Base-by-base conservation (phyloP, 2,113 vertebrate genomes). In the Oreotrochilus melanogaster region DNA sequence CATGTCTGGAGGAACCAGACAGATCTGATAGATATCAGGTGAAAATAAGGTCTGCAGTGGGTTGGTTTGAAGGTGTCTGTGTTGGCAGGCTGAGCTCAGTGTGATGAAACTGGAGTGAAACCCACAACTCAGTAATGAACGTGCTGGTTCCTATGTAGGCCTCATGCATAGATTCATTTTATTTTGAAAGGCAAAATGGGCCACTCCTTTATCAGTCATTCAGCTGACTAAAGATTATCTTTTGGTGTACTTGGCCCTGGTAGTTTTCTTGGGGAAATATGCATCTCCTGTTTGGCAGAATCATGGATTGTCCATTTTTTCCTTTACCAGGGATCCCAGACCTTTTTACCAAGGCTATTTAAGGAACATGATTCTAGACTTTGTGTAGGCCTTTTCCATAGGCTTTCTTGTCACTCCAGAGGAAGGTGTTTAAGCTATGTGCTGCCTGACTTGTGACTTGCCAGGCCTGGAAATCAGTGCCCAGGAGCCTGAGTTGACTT, bases 111-210 rank as follows among this genome's bases (percentile, higher is more conserved):
- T 35, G 25, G 42, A 37, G 64, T 54, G 74, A 89, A 93, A 79
- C 37, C 14, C 60, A 25, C 58, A 85, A 74, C 39, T 89, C 47
- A 4, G 30, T 39, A 58, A 58, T 35, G 45, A 42, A 24, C 4
- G 2, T 33, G 48, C 73, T 91, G 50, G 14, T 70, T 89, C 47
- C 78, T 76, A 62, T 82, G 64, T n/a, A 86, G 69, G 48, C 80
- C 61, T 94, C 39, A 10, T n/a, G 23, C 58, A 58, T 78, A 84
- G 73, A 80, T 90, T 88, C 45, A 37, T 74, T 79, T 48, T 90
- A 51, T 76, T 94, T 91, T 93, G 88, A 42, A 88, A 94, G 60
- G 85, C 82, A 92, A 92, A 94, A 48, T 23, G 65, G 43, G 53
- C 60, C 86, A 57, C 79, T 92, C 76, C 84, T 92, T 88, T 92